phyloP scores from a whole-genome alignment of 2,888 invertebrate species.

The Phanerotoma sp. region DNA sequence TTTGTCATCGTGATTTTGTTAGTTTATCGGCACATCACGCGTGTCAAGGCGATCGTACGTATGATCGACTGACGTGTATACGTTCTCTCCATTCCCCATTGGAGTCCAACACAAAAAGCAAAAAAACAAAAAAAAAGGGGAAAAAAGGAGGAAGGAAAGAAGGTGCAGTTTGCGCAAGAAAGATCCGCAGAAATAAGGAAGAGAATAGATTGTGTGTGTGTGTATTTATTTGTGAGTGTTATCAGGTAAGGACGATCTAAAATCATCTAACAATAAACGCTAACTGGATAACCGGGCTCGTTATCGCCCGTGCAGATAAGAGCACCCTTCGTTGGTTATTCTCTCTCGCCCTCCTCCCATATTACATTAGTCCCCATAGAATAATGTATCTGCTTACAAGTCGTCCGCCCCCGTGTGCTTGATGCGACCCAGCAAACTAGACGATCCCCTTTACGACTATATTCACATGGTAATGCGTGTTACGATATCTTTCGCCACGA shows the following conservation, averaged over 20 bases:
- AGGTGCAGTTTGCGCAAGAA: constrained; percentile 28
- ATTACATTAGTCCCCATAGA: constrained; percentile 53
- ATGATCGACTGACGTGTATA: constrained; percentile 23
- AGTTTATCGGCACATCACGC: constrained; percentile 28
- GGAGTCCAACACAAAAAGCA: no score
- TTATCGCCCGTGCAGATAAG: constrained; percentile 46
- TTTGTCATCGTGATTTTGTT: constrained; percentile 44
- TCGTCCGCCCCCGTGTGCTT: constrained; percentile 25
- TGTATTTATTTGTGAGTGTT: background rate
- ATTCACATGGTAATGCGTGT: constrained; percentile 56
- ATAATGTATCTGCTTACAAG: constrained; percentile 51
- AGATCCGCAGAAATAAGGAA: constrained; percentile 30
- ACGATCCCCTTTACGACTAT: constrained; percentile 29
- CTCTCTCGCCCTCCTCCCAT: constrained; percentile 39
- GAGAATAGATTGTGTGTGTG: constrained; percentile 43
- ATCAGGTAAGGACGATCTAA: constrained; percentile 45
- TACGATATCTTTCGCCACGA: constrained; percentile 40
- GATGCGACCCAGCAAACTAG: constrained; percentile 18
- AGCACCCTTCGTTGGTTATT: constrained; percentile 28
- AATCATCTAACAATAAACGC: constrained; percentile 55
- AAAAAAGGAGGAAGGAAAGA: background rate
- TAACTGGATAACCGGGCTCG: constrained; percentile 54
- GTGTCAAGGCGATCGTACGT: constrained; percentile 8
- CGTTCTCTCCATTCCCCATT: background rate
- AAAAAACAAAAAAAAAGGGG: no score